phyloP scores from a whole-genome alignment of 2,113 vertebrate species.

The Anguilla japonica region DNA sequence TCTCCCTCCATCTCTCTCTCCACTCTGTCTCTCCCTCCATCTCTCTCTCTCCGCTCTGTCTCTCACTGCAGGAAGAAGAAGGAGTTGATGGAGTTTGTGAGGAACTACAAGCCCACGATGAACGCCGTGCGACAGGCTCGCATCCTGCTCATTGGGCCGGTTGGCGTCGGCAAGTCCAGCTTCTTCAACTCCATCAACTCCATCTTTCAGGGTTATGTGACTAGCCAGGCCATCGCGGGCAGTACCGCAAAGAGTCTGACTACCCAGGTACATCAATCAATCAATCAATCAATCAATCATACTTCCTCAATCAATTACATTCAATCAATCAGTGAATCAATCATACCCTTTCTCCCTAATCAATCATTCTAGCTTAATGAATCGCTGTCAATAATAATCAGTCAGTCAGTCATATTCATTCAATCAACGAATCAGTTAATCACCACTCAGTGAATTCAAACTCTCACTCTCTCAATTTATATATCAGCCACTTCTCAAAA shows the following conservation, averaged over 20 bases:
- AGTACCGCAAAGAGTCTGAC: constrained; percentile 63
- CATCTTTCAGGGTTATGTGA: constrained; percentile 64
- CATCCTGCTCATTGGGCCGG: constrained; percentile 70
- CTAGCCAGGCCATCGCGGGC: constrained; percentile 60
- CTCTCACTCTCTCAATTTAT: too few relatives aligned
- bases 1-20: too few relatives aligned
- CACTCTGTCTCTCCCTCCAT: background rate
- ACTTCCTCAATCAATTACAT: background rate
- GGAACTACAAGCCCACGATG: constrained; percentile 55
- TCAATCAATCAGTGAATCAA: background rate
- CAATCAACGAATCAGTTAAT: too few relatives aligned
- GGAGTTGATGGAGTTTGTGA: constrained; percentile 58
- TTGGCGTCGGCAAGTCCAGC: constrained; percentile 70
- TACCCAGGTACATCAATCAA: constrained; percentile 56
- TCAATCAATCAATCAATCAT: background rate
- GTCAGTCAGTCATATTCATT: too few relatives aligned
- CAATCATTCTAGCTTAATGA: too few relatives aligned
- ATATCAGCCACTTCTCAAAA: too few relatives aligned
- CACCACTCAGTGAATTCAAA: too few relatives aligned
- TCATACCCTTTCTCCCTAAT: too few relatives aligned
- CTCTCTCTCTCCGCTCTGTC: too few relatives aligned
- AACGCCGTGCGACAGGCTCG: constrained; percentile 49
- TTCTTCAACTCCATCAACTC: constrained; percentile 79
- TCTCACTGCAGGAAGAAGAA: background rate
- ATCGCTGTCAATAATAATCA: background rate